A percentile compares a stretch with the other conserved stretches of the same genome.
phyloP scores from a whole-genome alignment of 2,113 vertebrate species.

The Percopsis transmontana region DNA sequence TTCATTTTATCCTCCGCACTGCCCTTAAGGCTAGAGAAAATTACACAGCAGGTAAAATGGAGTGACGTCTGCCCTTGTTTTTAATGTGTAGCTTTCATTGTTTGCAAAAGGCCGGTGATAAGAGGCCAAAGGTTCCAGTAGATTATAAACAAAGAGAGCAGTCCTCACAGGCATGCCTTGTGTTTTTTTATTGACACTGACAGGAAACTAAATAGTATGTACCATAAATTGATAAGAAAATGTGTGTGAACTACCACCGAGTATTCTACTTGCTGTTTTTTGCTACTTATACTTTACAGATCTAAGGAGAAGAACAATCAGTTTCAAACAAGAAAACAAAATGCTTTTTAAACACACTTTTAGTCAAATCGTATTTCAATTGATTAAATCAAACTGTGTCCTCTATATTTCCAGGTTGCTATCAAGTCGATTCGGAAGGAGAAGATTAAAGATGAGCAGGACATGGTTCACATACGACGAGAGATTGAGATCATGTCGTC shows the following conservation, averaged over 20 bases:
- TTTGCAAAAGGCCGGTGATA: not conserved
- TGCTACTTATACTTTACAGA: no score
- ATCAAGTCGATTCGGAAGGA: conserved; percentile 99
- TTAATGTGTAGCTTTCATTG: conserved; percentile 12
- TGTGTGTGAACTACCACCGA: not conserved
- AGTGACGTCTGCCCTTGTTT: conserved; percentile 21
- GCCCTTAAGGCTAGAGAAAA: conserved; percentile 36
- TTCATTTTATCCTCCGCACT: conserved; percentile 38
- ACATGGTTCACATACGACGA: conserved; percentile 98
- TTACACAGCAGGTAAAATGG: conserved; percentile 28
- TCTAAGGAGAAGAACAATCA: not conserved
- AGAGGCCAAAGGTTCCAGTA: conserved; percentile 27
- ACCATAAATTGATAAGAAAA: conserved; percentile 34
- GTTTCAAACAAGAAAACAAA: no score
- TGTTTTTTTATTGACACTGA: conserved; percentile 14
- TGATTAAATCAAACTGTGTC: no score
- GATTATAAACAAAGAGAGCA: conserved; percentile 3
- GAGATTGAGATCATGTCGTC: conserved; percentile 99
- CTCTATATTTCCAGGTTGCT: conserved; percentile 83
- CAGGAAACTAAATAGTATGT: conserved; percentile 3
- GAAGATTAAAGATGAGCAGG: conserved; percentile 98
- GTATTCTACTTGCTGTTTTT: no score
- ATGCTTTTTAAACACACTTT: no score
- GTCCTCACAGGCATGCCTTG: not conserved
- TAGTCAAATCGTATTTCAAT: no score